These are phyloP conservation scores for Nilaparvata lugens DNA, from an alignment of 1,140 invertebrate genomes.

Conservation along the genomic window DNA sequence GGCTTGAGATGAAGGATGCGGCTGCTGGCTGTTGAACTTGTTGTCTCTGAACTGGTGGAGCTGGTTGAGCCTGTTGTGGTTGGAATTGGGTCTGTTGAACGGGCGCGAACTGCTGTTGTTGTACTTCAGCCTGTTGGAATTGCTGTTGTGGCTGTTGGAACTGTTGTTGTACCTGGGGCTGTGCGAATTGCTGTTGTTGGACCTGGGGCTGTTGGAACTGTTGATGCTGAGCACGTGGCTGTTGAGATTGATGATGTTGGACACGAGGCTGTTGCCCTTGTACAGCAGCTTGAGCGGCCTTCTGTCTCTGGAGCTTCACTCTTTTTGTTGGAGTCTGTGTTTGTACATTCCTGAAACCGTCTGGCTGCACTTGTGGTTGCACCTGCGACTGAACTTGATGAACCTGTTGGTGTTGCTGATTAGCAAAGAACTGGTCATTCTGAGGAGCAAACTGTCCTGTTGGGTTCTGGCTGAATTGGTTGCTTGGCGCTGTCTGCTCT, in stretches of 20 bases:
- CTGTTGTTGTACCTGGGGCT: not conserved
- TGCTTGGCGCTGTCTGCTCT: not conserved
- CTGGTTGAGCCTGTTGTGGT: constrained; percentile 1
- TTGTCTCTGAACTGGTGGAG: not conserved
- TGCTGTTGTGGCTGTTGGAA: constrained; percentile 7
- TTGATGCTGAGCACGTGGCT: not conserved
- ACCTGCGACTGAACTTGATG: not conserved
- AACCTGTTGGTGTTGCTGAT: not conserved
- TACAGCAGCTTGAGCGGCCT: too few species aligned
- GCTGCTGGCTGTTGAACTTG: not conserved
- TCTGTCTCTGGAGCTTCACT: too few species aligned
- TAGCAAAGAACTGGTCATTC: not conserved
- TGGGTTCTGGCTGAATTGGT: not conserved
- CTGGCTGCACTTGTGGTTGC: not conserved
- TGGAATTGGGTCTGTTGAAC: constrained; percentile 2
- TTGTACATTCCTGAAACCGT: too few species aligned
- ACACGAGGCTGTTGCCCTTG: not conserved
- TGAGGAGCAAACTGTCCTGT: not conserved
- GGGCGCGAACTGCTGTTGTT: constrained; percentile 6
- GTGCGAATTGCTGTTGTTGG: constrained; percentile 1
- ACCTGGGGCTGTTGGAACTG: not conserved
- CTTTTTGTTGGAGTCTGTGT: too few species aligned
- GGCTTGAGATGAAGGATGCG: not conserved
- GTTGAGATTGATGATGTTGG: constrained; percentile 4
- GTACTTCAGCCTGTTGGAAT: not conserved